A percentile compares a stretch with the other conserved stretches of the same genome.
Evolutionary conservation across 1,140 invertebrate genomes (phyloP).

Genomic region (Trichonephila clavata): DNA sequence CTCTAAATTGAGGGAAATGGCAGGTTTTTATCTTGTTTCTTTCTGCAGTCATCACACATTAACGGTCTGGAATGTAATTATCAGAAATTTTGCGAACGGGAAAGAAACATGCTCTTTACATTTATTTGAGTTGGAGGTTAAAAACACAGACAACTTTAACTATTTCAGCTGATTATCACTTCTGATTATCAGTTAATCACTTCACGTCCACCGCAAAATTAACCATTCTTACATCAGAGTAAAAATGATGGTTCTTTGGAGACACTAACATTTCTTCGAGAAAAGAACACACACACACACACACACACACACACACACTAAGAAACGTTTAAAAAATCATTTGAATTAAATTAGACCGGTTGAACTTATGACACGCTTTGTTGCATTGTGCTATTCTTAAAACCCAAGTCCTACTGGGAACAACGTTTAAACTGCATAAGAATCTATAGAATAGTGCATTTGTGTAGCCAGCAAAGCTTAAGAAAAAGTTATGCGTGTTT

Average conservation of each 20-base stretch:
- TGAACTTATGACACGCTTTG: slow-evolving; percentile 42
- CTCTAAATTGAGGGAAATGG: background rate
- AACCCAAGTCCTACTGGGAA: background rate
- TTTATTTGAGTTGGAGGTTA: slow-evolving; percentile 3
- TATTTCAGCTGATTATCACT: background rate
- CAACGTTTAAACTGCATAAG: slow-evolving; percentile 22
- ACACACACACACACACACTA: no score
- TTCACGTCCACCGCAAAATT: background rate
- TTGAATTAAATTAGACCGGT: background rate
- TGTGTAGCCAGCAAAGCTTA: slow-evolving; percentile 56
- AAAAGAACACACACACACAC: background rate
- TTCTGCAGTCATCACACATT: background rate
- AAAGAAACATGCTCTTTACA: background rate
- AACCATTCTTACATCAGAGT: background rate
- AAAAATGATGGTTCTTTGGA: background rate
- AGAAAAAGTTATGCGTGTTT: slow-evolving; percentile 30
- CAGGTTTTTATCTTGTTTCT: slow-evolving; percentile 11
- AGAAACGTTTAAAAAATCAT: background rate
- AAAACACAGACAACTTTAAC: background rate
- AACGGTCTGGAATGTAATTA: background rate
- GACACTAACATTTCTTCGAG: background rate
- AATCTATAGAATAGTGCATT: slow-evolving; percentile 20
- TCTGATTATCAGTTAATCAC: slow-evolving; percentile 6
- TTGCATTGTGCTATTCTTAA: slow-evolving; percentile 42
- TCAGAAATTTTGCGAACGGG: background rate